These are phyloP conservation scores for Mus spretus DNA, from an alignment of 2,797 vertebrate genomes.

Conservation along the genomic window DNA sequence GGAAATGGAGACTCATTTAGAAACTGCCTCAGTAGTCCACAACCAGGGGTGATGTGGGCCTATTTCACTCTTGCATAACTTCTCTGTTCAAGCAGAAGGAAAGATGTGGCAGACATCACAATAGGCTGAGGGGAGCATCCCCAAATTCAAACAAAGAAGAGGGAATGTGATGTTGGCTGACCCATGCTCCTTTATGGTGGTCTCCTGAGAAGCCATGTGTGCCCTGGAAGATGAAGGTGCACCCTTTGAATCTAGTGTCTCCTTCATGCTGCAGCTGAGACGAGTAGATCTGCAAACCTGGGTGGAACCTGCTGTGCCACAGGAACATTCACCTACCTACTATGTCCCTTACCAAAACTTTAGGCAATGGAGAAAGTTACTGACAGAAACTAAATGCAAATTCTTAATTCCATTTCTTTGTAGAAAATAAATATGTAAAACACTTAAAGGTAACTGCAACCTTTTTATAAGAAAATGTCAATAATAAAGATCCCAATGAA, in stretches of 20 bases:
- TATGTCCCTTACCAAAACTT: constrained; percentile 28
- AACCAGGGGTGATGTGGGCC: neutral
- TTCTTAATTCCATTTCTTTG: constrained; percentile 43
- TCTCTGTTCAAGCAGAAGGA: constrained; percentile 30
- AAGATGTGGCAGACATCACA: constrained; percentile 10
- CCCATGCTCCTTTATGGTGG: no score
- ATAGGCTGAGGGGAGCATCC: neutral
- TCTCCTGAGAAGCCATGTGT: neutral
- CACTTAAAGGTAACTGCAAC: constrained; percentile 23
- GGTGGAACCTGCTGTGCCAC: neutral
- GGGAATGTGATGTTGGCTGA: neutral
- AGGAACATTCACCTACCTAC: neutral
- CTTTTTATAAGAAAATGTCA: constrained; percentile 9
- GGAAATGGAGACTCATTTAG: neutral
- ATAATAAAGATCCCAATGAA: constrained; percentile 42
- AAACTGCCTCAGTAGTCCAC: neutral
- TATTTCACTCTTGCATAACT: neutral
- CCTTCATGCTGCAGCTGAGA: neutral
- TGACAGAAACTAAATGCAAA: constrained; percentile 36
- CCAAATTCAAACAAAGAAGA: neutral
- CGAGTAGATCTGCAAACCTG: constrained; percentile 10
- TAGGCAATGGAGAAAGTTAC: constrained; percentile 17
- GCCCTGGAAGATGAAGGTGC: neutral
- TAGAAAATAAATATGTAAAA: constrained; percentile 55
- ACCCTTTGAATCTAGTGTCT: neutral